These are phyloP conservation scores for Hemaris fuciformis DNA, from an alignment of 2,888 invertebrate genomes.

Conservation along the genomic window DNA sequence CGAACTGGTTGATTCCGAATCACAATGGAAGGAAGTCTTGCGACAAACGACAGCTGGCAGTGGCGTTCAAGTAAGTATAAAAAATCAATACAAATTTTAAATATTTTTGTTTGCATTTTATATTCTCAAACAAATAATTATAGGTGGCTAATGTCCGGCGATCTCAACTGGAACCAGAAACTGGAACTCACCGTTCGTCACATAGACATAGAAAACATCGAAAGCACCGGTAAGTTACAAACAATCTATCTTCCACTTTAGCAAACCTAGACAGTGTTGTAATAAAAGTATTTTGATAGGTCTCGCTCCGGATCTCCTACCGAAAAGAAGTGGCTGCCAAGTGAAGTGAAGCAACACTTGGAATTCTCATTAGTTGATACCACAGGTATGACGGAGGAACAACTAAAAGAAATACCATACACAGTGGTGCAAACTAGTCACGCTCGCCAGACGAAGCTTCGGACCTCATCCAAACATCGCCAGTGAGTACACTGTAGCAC, in stretches of 20 bases:
- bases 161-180: conserved; percentile 73
- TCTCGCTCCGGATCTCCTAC: conserved; percentile 87
- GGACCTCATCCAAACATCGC: conserved; percentile 68
- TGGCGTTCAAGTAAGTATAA: conserved; percentile 67
- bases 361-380: conserved; percentile 95
- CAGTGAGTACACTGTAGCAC: conserved; percentile 49
- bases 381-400: conserved; percentile 92
- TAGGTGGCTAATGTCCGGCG: conserved; percentile 87
- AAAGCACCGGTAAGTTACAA: conserved; percentile 80
- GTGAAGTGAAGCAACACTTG: conserved; percentile 91
- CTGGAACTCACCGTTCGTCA: conserved; percentile 79
- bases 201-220: conserved; percentile 82
- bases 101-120: neutral
- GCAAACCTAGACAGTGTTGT: neutral
- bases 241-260: neutral
- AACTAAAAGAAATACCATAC: conserved; percentile 93
- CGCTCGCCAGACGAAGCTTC: conserved; percentile 82
- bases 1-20: conserved; percentile 92
- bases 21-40: conserved; percentile 94
- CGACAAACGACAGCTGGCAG: conserved; percentile 83
- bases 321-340: conserved; percentile 87
- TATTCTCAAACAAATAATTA: conserved; percentile 5
- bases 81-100: neutral
- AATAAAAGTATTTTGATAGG: conserved; percentile 34
- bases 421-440: conserved; percentile 90